Percentiles rank a stretch among this genome's conserved stretches.
Conservation (phyloP, 2,797 vertebrate species). For the Orestias chungarensis region DNA sequence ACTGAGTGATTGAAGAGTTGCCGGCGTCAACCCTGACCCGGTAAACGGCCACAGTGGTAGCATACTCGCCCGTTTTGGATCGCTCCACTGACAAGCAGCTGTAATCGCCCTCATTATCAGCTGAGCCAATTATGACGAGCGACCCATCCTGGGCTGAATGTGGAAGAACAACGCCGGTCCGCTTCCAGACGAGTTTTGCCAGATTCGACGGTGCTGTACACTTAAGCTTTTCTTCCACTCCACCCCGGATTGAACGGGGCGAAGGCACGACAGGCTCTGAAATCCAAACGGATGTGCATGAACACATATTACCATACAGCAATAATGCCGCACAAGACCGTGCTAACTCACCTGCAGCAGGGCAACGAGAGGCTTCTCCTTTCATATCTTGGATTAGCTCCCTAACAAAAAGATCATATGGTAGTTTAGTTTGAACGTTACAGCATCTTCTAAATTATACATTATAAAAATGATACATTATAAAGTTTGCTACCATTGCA, state of each 20-base stretch:
- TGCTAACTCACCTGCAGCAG: slow-evolving; percentile 67
- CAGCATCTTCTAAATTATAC: neutral
- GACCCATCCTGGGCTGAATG: slow-evolving; percentile 57
- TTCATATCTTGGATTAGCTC: slow-evolving; percentile 80
- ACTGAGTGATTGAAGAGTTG: neutral
- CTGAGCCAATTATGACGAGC: slow-evolving; percentile 66
- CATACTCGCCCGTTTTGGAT: slow-evolving; percentile 49
- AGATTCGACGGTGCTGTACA: slow-evolving; percentile 75
- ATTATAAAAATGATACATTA: no score
- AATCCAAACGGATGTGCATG: slow-evolving; percentile 29
- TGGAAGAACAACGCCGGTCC: slow-evolving; percentile 35
- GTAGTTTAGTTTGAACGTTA: neutral
- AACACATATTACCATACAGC: no score
- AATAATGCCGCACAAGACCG: neutral
- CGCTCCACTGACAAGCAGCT: slow-evolving; percentile 75
- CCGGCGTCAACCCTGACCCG: slow-evolving; percentile 39
- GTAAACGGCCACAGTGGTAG: slow-evolving; percentile 50
- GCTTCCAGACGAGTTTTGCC: slow-evolving; percentile 71
- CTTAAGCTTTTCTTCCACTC: slow-evolving; percentile 61
- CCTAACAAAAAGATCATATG: slow-evolving; percentile 49
- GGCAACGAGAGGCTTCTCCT: slow-evolving; percentile 75
- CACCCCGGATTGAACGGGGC: slow-evolving; percentile 44
- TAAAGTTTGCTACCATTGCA: neutral
- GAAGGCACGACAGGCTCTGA: slow-evolving; percentile 57
- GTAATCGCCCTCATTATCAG: slow-evolving; percentile 62